Percentiles rank a stretch among this genome's conserved stretches.
phyloP scores from a whole-genome alignment of 1,140 invertebrate species.

The Leptonema lineaticorne region DNA sequence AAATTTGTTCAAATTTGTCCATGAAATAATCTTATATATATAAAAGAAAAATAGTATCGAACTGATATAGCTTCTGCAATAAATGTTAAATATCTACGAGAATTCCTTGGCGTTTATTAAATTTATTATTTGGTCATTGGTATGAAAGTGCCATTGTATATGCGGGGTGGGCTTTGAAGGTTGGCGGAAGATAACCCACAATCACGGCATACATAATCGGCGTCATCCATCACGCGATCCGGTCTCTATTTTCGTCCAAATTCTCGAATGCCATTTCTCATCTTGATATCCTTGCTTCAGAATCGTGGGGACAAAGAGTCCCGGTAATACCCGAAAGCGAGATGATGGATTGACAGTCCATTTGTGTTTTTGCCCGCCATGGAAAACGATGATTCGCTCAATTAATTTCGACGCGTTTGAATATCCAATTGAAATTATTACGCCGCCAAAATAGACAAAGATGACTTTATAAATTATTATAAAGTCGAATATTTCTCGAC shows the following conservation, averaged over 20 bases:
- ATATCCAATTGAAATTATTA: too few species aligned
- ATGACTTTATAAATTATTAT: too few species aligned
- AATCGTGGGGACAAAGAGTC: neutral
- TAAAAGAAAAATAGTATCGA: too few species aligned
- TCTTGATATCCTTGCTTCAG: neutral
- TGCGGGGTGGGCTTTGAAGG: neutral
- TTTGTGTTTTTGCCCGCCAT: constrained; percentile 8
- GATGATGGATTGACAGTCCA: constrained; percentile 5
- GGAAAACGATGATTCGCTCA: neutral
- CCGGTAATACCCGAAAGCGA: neutral
- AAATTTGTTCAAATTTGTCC: too few species aligned
- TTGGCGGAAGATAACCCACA: neutral
- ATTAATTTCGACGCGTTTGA: neutral
- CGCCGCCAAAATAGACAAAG: too few species aligned
- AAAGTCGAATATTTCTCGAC: too few species aligned
- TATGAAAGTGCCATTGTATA: too few species aligned
- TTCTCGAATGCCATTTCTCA: constrained; percentile 1
- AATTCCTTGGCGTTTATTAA: neutral
- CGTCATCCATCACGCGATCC: constrained; percentile 9
- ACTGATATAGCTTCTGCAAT: too few species aligned
- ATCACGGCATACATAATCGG: constrained; percentile 17
- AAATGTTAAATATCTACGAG: too few species aligned
- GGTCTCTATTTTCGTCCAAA: neutral
- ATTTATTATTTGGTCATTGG: neutral
- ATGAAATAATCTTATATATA: too few species aligned